A percentile compares a stretch with the other conserved stretches of the same genome.
Conservation (phyloP, 2,797 vertebrate species). For the Peromyscus melanophrys region DNA sequence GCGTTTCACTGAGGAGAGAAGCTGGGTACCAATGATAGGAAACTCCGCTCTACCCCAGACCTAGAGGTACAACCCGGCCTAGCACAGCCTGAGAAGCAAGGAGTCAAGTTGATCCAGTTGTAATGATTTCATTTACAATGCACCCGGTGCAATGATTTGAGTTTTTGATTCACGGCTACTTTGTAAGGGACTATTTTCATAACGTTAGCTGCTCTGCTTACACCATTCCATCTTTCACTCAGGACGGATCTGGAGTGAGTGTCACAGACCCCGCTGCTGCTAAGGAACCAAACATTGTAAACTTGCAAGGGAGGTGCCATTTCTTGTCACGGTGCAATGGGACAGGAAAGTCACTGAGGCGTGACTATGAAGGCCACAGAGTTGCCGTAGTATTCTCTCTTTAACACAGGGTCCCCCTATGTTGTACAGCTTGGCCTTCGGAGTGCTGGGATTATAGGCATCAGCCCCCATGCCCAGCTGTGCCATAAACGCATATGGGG, state of each 20-base stretch:
- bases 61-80: neutral
- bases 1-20: neutral
- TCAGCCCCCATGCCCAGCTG: neutral
- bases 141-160: neutral
- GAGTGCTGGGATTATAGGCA: neutral
- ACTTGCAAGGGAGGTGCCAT: neutral
- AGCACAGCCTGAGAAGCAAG: neutral
- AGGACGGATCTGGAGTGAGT: neutral
- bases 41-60: neutral
- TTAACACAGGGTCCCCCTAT: neutral
- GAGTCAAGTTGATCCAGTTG: neutral
- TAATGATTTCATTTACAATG: neutral
- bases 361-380: neutral
- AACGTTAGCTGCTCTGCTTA: neutral
- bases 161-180: neutral
- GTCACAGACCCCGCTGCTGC: neutral
- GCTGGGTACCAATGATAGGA: neutral
- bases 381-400: neutral
- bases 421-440: neutral
- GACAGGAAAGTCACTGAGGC: neutral
- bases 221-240: neutral
- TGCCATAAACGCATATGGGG: neutral
- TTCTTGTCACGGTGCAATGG: rapidly evolving
- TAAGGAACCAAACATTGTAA: neutral
- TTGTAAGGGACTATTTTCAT: neutral